Base-by-base conservation (phyloP, 2,888 invertebrate genomes). In the Synergus umbraculus region DNA sequence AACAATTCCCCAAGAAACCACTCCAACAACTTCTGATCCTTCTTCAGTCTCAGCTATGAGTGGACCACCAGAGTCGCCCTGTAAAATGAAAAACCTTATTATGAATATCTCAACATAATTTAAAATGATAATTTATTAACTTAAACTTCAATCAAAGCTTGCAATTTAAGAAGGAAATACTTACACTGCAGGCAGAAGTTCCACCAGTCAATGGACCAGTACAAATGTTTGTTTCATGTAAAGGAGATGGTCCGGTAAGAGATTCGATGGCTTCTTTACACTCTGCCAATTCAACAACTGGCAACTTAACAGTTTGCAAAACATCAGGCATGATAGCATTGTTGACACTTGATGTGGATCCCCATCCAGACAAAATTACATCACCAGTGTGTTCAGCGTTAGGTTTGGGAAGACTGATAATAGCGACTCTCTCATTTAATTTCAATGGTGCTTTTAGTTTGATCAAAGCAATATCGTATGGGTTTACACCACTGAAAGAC, bases 21-120 rank as follows among this genome's bases (percentile, higher is more conserved):
- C 81, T 93, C 95, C 85, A 91, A 73, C 54, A 29, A 96, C 89
- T 95, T 96, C 93, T 93, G 95, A 85, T 93, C 94, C 79, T 93
- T 94, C 29, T 95, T 95, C 2, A 7, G 67, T 81, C 3, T 64
- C 77, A 18, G 92, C 83, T 29, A 94, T 93, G 22, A 94, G 81
- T 0, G 94, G 94, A 4, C 94, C 94, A 5, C 94, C 94, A 0
- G 94, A 94, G 82, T 94, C 94, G 69, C 94, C 94, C 94, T 94
- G 88, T 2, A 89, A 88, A 46, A 9, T 54, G 15, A 54, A 3
- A 60, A 22, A 5, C 12, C 4, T 37, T 49, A 49, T n/a, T 37
- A 9, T 15, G 15, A 0, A 41, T n/a, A 46, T 54, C 44, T 18
- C 29, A 58, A 46, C n/a, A 58, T 18, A 13, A n/a, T 76, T 54